Conservation (phyloP, 2,888 invertebrate species). For the Charanyca ferruginea region DNA sequence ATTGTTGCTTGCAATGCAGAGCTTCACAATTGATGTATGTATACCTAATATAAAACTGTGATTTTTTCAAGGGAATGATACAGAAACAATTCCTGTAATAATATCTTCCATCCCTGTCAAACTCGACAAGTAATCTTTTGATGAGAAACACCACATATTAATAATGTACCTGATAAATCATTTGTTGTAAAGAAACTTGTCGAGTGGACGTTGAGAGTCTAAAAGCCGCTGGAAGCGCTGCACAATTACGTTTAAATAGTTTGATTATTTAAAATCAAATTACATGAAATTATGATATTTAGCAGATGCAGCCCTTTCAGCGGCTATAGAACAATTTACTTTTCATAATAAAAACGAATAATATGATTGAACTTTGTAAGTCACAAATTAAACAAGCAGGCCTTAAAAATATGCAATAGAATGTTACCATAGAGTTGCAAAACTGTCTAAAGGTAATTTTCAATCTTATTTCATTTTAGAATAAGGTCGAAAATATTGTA, state of each 20-base stretch:
- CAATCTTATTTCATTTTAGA: conserved; percentile 44
- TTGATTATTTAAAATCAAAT: conserved; percentile 43
- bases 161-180: conserved; percentile 59
- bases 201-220: conserved; percentile 37
- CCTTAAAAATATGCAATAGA: conserved; percentile 64
- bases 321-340: conserved; percentile 36
- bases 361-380: conserved; percentile 46
- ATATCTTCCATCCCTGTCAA: conserved; percentile 41
- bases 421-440: conserved; percentile 63
- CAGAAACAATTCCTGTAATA: conserved; percentile 55
- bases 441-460: conserved; percentile 59
- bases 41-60: conserved; percentile 56
- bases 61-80: conserved; percentile 45
- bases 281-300: conserved; percentile 13
- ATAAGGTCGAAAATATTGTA: conserved; percentile 55
- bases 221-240: conserved; percentile 47
- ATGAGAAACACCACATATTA: conserved; percentile 38
- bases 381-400: conserved; percentile 62
- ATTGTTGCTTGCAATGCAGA: neutral
- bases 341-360: conserved; percentile 33
- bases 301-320: conserved; percentile 37
- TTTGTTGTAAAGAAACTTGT: conserved; percentile 53
- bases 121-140: conserved; percentile 47
- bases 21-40: neutral
- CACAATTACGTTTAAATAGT: conserved; percentile 27